Conservation (phyloP, 2,888 invertebrate genomes). For the Volucella zonaria region DNA sequence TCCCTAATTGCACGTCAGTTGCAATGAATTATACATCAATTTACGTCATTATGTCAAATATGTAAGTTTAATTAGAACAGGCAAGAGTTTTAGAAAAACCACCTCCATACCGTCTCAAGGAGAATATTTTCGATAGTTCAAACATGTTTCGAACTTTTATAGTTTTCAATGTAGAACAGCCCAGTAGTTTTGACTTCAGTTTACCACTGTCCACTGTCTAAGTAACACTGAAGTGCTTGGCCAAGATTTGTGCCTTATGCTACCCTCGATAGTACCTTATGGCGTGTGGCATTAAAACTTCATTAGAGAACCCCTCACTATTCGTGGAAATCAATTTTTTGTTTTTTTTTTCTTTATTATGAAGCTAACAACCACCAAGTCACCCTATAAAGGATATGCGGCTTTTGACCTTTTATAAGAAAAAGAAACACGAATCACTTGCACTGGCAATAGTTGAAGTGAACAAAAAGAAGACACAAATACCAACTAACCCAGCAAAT, state of each 20-base stretch:
- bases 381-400: constrained; percentile 20
- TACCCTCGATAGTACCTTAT: constrained; percentile 29
- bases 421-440: constrained; percentile 13
- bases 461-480: neutral
- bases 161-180: neutral
- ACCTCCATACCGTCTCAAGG: constrained; percentile 79
- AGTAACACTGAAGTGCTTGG: constrained; percentile 58
- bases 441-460: neutral
- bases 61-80: constrained; percentile 39
- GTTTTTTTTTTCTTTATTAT: neutral
- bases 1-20: constrained; percentile 18
- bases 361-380: constrained; percentile 17
- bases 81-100: neutral
- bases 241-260: constrained; percentile 37
- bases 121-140: constrained; percentile 80
- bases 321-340: constrained; percentile 38
- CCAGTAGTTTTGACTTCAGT: constrained; percentile 9
- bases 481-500: neutral
- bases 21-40: constrained; percentile 46
- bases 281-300: constrained; percentile 78
- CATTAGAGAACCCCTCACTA: constrained; percentile 71
- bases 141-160: constrained; percentile 77
- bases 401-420: constrained; percentile 62
- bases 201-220: constrained; percentile 66
- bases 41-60: constrained; percentile 33